Evolutionary conservation across 2,797 vertebrate species (phyloP).

Genomic region (Pipistrellus pipistrellus): DNA sequence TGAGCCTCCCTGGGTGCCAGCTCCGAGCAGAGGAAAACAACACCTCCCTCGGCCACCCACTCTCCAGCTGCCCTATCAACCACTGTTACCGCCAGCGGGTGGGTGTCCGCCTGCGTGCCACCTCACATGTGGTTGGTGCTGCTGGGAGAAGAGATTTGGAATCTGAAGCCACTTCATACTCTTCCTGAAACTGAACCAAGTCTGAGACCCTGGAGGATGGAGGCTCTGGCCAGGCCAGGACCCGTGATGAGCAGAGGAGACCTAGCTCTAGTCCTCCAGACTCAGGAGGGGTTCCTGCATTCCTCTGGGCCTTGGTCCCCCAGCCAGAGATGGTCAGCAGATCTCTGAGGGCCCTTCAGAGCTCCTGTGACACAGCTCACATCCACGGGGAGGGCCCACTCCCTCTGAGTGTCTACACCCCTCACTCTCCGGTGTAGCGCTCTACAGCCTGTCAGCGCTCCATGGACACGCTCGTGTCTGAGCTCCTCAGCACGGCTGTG

Average conservation of each 20-base stretch:
- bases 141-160: not conserved
- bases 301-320: not conserved
- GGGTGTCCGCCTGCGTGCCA: not conserved
- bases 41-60: slow-evolving; percentile 71
- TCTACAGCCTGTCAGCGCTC: not conserved
- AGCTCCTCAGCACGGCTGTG: rapidly evolving
- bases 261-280: not conserved
- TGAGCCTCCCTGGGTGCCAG: not conserved
- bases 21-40: slow-evolving; percentile 22
- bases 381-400: not conserved
- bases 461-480: not conserved
- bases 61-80: slow-evolving; percentile 66
- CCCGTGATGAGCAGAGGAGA: not conserved
- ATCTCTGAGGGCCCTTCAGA: not conserved
- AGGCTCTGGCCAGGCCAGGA: not conserved
- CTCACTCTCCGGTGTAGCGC: not conserved
- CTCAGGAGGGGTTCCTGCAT: too few relatives aligned
- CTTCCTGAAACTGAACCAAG: not conserved
- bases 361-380: rapidly evolving
- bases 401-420: not conserved
- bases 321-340: not conserved
- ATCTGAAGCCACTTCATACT: too few relatives aligned
- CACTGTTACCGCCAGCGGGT: not conserved
- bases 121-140: not conserved
- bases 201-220: not conserved